A percentile compares a stretch with the other conserved stretches of the same genome.
Conservation (phyloP, 2,888 invertebrate species). For the Chironomus tentans region DNA sequence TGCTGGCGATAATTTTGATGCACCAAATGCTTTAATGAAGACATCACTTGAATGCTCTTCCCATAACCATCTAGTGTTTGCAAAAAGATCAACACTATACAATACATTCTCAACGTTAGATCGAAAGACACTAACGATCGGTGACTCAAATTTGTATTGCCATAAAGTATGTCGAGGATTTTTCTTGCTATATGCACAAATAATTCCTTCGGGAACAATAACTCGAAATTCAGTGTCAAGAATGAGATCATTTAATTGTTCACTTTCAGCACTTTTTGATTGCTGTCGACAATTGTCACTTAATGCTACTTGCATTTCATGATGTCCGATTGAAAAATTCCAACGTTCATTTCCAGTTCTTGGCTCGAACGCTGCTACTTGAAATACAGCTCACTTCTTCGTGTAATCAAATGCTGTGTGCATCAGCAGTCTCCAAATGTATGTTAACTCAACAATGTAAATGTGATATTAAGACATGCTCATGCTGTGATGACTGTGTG, state of each 20-base stretch:
- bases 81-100: conserved; percentile 63
- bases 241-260: conserved; percentile 34
- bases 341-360: conserved; percentile 78
- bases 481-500: conserved; percentile 91
- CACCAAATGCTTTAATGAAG: conserved; percentile 34
- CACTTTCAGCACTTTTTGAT: conserved; percentile 25
- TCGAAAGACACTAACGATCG: conserved; percentile 78
- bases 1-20: conserved; percentile 48
- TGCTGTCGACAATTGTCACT: conserved; percentile 44
- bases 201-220: conserved; percentile 60
- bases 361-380: conserved; percentile 50
- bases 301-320: conserved; percentile 59
- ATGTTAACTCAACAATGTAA: conserved; percentile 82
- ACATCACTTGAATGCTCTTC: conserved; percentile 38
- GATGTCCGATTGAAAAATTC: conserved; percentile 93
- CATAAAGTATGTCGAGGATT: conserved; percentile 53
- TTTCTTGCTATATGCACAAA: conserved; percentile 55
- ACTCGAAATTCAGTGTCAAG: conserved; percentile 53
- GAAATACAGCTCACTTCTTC: conserved; percentile 30
- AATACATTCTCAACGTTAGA: conserved; percentile 58
- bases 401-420: conserved; percentile 93
- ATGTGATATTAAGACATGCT: conserved; percentile 84
- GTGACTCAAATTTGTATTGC: conserved; percentile 72
- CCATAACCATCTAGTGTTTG: conserved; percentile 47
- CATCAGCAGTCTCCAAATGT: conserved; percentile 84